Evolutionary conservation across 35 echinoderm and acorn worm genomes (phyloP), one percentile per base, ranked within the genome.

Genomic region (Patiria miniata): DNA sequence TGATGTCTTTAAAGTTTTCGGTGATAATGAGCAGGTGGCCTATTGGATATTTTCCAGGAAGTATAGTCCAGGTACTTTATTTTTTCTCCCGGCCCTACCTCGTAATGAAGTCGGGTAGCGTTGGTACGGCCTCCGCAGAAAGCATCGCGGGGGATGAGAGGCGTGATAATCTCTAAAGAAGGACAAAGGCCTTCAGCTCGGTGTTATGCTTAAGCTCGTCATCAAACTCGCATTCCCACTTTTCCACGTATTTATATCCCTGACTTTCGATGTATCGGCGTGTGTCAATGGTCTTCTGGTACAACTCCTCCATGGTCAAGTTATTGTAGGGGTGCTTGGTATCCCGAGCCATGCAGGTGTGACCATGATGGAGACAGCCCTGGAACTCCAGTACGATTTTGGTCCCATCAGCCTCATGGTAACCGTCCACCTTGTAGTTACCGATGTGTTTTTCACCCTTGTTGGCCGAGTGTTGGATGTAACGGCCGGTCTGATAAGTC

Each of bases 31-130:
- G 37, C 32, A 83, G 89, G 53, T 68, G 61, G 9, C 79, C 89
- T 21, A 90, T 1, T 2, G 89, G 81, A 77, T 78, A 91, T 69
- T 51, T 56, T 7, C 40, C 82, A 39, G 33, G 19, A 30, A 40
- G 39, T 84, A 39, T 59, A 51, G 61, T 95, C 89, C 18, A 91
- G 51, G 78, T 95, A 95, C 26, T 40, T 82, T 2, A 95, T n/a
- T n/a, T n/a, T n/a, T n/a, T n/a, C n/a, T n/a, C n/a, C n/a, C n/a
- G n/a, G n/a, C n/a, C n/a, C n/a, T n/a, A n/a, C n/a, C n/a, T n/a
- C n/a, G n/a, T n/a, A n/a, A n/a, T n/a, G n/a, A n/a, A n/a, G n/a
- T n/a, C n/a, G n/a, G n/a, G n/a, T n/a, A n/a, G n/a, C n/a, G n/a
- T n/a, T n/a, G n/a, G n/a, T n/a, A n/a, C n/a, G n/a, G n/a, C n/a